Base-by-base conservation (phyloP, 2,888 invertebrate species). In the Panorpa germanica region DNA sequence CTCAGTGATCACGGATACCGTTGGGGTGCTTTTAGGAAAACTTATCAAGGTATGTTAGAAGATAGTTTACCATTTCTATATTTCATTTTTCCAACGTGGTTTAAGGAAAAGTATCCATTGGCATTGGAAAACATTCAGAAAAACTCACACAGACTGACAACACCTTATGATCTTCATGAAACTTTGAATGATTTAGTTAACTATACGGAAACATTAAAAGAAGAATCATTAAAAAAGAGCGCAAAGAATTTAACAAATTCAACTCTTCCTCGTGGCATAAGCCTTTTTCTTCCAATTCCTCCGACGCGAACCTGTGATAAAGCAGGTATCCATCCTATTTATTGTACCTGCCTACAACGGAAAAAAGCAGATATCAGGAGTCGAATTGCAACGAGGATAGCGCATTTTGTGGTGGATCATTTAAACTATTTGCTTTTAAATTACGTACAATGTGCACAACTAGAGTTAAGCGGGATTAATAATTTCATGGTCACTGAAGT, bases 1-100 rank as follows among this genome's bases (percentile, higher is more conserved):
- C 55, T 82, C 53, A 82, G 83, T 50, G 86, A 86, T 45, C 85
- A 86, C 44, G 86, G 86, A 1, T 73, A 82, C 34, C 55, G 86
- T 38, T 83, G 76, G 70, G 83, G 83, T 4, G 59, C 57, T n/a
- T 77, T 81, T 37, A 59, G 82, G 13, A 59, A 64, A 39, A 82
- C 82, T 1, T 76, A 72, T 49, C 76, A 81, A 50, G 77, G 77
- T 1, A 57, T 68, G 38, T 55, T 82, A 38, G 85, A 86, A 49
- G 83, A 81, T 45, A 63, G 82, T 33, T 55, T 85, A 29, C 85
- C 86, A 0, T 70, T 81, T 38, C 57, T 80, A 22, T 69, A 70
- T 41, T 49, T 80, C 5, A 48, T 65, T 8, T 44, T 81, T 29
- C 85, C 85, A 1, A 47, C 57, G 14, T 69, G 70, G 55, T 80